Base-by-base conservation (phyloP, 2,888 invertebrate genomes). In the Pachycephus smyrnensis region DNA sequence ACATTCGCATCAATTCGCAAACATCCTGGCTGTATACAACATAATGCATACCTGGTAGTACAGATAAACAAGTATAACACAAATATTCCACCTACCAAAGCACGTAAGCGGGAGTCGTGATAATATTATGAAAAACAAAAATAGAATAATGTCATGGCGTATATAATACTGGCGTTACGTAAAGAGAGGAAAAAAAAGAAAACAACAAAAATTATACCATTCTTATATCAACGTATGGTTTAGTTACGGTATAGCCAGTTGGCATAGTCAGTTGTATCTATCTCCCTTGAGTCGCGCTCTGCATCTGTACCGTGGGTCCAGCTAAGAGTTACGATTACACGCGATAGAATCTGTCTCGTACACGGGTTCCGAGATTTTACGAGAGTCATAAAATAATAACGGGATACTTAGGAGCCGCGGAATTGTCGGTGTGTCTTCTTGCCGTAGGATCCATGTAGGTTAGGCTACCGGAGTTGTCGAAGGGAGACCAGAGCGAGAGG, bases 301-400 rank as follows among this genome's bases (percentile, higher is more conserved):
- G 40, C 40, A 55, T 55, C 40, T 23, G 40, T 55, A 55, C 15
- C 6, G 6, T 55, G 23, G 23, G 40, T 82, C 78, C 73, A 73
- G 30, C 71, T 55, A 76, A 77, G 84, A 87, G 86, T 86, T 87
- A 87, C 84, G 77, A 79, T 82, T 82, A 81, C 76, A 69, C 30
- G 31, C 71, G 31, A 11, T 30, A 30, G 71, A 71, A 71, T 31
- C 71, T 71, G 71, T 71, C 71, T 71, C 31, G 33, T 71, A 71
- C 71, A 71, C 71, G 4, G 71, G 71, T 71, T 33, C 31, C 71
- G 71, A n/a, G 55, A 30, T 31, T 87, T 88, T 88, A 86, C 85
- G 87, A 87, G 81, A 84, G 85, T 86, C 82, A 84, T 82, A 73
- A 78, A 80, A 83, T 82, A 84, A 86, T 86, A 86, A 87, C 82